These are phyloP conservation scores for Norana najaformis DNA, from an alignment of 2,888 invertebrate genomes.

Conservation along the genomic window DNA sequence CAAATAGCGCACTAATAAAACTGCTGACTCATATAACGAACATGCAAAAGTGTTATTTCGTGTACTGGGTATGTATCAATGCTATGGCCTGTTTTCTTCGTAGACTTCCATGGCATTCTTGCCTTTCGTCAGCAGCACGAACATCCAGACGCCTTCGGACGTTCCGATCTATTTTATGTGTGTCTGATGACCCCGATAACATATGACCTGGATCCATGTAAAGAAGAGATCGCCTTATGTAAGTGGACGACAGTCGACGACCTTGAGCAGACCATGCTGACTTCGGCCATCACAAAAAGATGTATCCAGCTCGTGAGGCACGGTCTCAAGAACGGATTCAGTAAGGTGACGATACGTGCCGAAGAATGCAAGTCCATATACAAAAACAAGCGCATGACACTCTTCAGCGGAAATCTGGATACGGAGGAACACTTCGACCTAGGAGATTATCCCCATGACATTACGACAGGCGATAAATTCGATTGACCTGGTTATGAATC, in stretches of 20 bases:
- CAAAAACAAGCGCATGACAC: constrained; percentile 46
- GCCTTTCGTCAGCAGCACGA: constrained; percentile 58
- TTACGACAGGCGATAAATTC: background rate
- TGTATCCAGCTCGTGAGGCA: constrained; percentile 32
- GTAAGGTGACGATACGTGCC: constrained; percentile 49
- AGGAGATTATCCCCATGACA: background rate
- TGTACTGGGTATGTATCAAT: background rate
- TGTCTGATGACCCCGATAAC: constrained; percentile 55
- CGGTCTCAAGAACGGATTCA: constrained; percentile 53
- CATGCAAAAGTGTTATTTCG: too few species aligned
- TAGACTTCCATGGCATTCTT: constrained; percentile 57
- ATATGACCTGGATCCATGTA: constrained; percentile 53
- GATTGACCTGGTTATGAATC: background rate
- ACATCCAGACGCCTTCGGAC: constrained; percentile 57
- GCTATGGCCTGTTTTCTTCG: constrained; percentile 36
- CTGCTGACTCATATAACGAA: too few species aligned
- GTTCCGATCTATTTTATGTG: constrained; percentile 58
- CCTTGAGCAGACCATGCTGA: constrained; percentile 44
- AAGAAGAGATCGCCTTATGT: constrained; percentile 52
- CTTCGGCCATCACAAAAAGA: constrained; percentile 48
- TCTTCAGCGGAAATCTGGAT: background rate
- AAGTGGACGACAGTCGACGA: constrained; percentile 55
- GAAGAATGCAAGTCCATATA: constrained; percentile 53
- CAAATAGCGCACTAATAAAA: too few species aligned
- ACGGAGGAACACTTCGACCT: constrained; percentile 6